These are phyloP conservation scores for Scaeva pyrastri DNA, from an alignment of 2,888 invertebrate species.

Conservation along the genomic window DNA sequence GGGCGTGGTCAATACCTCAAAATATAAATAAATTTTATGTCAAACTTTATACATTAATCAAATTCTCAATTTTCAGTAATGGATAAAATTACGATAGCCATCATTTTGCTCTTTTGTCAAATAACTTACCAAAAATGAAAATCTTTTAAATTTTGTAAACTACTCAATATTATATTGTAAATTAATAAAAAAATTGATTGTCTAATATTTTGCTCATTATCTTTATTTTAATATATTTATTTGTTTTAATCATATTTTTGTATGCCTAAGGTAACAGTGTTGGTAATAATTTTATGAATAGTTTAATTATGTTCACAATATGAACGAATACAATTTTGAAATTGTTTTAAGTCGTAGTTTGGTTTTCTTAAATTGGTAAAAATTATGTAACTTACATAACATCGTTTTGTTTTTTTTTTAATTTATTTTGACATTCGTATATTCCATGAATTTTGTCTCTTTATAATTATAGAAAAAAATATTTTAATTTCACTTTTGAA, in stretches of 20 bases:
- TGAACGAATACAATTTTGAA: constrained; percentile 36
- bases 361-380: background rate
- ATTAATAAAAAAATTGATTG: too few species aligned
- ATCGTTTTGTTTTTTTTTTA: background rate
- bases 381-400: background rate
- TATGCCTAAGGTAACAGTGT: constrained; percentile 21
- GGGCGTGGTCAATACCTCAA: too few species aligned
- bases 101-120: too few species aligned
- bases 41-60: too few species aligned
- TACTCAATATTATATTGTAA: too few species aligned
- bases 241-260: background rate
- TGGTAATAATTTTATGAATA: background rate
- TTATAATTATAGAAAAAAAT: background rate
- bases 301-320: background rate
- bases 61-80: too few species aligned
- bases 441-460: background rate
- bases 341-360: constrained; percentile 2
- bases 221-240: constrained; percentile 7
- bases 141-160: too few species aligned
- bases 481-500: background rate
- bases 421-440: background rate
- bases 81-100: too few species aligned
- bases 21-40: too few species aligned
- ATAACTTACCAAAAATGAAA: too few species aligned
- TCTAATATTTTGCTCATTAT: background rate